A percentile compares a stretch with the other conserved stretches of the same genome.
Evolutionary conservation across 2,888 invertebrate genomes (phyloP).

Genomic region (Andrena bucephala): DNA sequence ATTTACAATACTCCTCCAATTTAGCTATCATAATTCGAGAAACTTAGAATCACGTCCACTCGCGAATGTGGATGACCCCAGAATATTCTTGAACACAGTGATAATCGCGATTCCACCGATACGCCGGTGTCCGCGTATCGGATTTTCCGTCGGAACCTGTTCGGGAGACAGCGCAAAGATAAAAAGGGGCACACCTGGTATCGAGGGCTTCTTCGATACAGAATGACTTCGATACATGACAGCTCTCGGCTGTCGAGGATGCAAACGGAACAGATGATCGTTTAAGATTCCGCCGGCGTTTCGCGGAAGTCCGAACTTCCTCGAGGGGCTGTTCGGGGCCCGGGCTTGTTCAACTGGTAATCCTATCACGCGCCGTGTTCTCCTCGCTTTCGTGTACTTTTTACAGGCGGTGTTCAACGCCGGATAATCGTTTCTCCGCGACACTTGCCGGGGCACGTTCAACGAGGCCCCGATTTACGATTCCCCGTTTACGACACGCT

Average conservation of each 20-base stretch:
- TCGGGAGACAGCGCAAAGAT: background rate
- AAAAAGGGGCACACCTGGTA: background rate
- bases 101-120: too few species aligned
- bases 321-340: conserved; percentile 48
- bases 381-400: conserved; percentile 63
- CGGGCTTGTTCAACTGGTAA: conserved; percentile 50
- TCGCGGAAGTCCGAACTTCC: conserved; percentile 78
- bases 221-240: background rate
- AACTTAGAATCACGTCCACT: too few species aligned
- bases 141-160: background rate
- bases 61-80: too few species aligned
- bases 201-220: background rate
- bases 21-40: too few species aligned
- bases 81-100: too few species aligned
- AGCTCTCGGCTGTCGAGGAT: conserved; percentile 18
- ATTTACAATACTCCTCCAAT: too few species aligned
- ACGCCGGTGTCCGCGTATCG: too few species aligned
- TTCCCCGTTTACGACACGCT: conserved; percentile 56
- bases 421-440: conserved; percentile 57
- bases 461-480: conserved; percentile 61
- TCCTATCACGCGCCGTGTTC: conserved; percentile 64
- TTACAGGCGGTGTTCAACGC: conserved; percentile 51
- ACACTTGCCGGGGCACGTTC: conserved; percentile 34
- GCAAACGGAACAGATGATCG: conserved; percentile 59
- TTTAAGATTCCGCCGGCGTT: conserved; percentile 76